Conservation (phyloP, 1,140 invertebrate species). For the Musca vetustissima region DNA sequence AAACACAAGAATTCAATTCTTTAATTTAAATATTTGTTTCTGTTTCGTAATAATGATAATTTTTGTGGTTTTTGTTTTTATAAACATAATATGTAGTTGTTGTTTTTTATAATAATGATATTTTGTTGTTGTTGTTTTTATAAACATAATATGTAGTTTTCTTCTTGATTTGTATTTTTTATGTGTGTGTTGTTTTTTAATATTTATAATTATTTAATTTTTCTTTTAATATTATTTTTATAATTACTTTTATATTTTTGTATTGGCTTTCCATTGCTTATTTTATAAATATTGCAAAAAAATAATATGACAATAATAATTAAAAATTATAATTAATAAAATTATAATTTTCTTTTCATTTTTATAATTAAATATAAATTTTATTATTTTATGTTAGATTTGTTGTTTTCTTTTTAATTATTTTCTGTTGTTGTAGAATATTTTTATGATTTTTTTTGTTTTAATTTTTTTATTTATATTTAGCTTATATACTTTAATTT, state of each 20-base stretch:
- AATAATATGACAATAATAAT: no score
- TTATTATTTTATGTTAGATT: background rate
- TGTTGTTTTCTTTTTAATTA: slow-evolving; percentile 19
- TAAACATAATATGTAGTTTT: no score
- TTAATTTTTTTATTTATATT: slow-evolving; percentile 3
- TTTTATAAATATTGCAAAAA: slow-evolving; percentile 20
- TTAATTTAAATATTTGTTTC: no score
- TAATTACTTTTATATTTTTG: background rate
- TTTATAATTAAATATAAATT: slow-evolving; percentile 25
- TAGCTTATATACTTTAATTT: background rate
- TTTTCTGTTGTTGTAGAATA: slow-evolving; percentile 9
- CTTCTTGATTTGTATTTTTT: background rate
- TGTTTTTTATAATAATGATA: background rate
- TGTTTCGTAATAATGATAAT: background rate
- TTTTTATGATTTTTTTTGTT: background rate
- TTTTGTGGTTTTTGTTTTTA: slow-evolving; percentile 5
- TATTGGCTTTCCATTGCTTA: slow-evolving; percentile 14
- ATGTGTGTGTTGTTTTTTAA: background rate
- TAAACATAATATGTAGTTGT: background rate
- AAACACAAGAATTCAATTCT: slow-evolving; percentile 24
- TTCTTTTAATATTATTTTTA: slow-evolving; percentile 4
- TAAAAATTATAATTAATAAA: background rate
- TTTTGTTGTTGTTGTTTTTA: background rate
- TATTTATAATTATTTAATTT: background rate
- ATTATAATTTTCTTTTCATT: slow-evolving; percentile 1